A percentile compares a stretch with the other conserved stretches of the same genome.
Conservation (phyloP, 2,888 invertebrate species). For the Aspidiotus rigidus region DNA sequence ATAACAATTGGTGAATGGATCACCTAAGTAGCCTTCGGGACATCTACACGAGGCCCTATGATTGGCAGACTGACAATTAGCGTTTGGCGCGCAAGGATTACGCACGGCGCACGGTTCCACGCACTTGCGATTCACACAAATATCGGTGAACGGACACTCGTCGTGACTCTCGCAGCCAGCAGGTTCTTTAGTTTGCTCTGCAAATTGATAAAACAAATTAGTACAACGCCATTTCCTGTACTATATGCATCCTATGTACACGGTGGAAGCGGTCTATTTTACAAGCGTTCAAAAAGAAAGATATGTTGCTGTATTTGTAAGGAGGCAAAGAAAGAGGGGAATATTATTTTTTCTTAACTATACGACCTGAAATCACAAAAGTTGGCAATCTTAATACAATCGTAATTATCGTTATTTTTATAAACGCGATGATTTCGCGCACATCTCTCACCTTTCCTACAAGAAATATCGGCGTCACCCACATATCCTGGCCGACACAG, state of each 20-base stretch:
- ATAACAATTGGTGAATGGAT: constrained; percentile 72
- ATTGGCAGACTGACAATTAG: constrained; percentile 63
- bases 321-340: constrained; percentile 4
- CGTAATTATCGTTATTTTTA: background rate
- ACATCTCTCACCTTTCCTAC: constrained; percentile 57
- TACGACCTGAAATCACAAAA: constrained; percentile 36
- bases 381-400: constrained; percentile 1
- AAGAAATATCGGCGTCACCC: constrained; percentile 78
- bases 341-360: constrained; percentile 20
- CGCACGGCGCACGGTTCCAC: constrained; percentile 62
- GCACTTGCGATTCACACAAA: constrained; percentile 63
- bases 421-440: background rate
- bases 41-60: constrained; percentile 73
- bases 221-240: background rate
- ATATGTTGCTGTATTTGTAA: constrained; percentile 34
- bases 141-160: constrained; percentile 62
- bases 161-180: constrained; percentile 59
- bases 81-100: constrained; percentile 66
- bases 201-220: constrained; percentile 20
- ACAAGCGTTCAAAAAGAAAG: constrained; percentile 9
- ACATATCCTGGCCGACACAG: constrained; percentile 71
- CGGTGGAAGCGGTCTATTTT: constrained; percentile 28
- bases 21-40: constrained; percentile 61
- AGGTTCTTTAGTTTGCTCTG: constrained; percentile 26
- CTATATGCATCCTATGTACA: background rate